A percentile compares a stretch with the other conserved stretches of the same genome.
Evolutionary conservation across 2,888 invertebrate genomes (phyloP).

Genomic region (Epirrhoe alternata): DNA sequence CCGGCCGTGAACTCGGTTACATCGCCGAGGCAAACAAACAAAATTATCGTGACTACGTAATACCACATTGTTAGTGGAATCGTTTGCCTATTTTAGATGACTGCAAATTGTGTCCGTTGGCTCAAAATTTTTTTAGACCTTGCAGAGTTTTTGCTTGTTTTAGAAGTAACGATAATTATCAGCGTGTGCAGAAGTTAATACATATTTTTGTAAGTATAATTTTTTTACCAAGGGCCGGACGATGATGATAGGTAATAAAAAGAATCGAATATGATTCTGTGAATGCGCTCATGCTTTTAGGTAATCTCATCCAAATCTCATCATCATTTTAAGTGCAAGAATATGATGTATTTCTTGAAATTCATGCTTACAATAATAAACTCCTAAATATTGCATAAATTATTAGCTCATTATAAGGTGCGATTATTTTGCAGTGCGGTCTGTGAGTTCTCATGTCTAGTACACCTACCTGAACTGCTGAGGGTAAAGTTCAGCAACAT

Average conservation of each 20-base stretch:
- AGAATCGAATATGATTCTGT: background rate
- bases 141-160: background rate
- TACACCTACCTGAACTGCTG: background rate
- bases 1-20: conserved; percentile 59
- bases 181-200: background rate
- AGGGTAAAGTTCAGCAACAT: conserved; percentile 4
- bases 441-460: conserved; percentile 2
- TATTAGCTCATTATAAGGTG: background rate
- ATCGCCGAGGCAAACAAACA: conserved; percentile 48
- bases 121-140: conserved; percentile 2
- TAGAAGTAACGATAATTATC: background rate
- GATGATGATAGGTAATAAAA: too few species aligned
- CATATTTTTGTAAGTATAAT: background rate
- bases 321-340: background rate
- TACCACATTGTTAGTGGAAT: conserved; percentile 35
- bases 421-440: background rate
- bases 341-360: background rate
- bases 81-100: conserved; percentile 18
- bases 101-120: conserved; percentile 4
- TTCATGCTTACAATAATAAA: background rate
- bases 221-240: background rate
- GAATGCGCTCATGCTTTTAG: background rate
- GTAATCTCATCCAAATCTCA: too few species aligned
- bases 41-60: conserved; percentile 50
- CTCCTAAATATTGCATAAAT: background rate